Percentiles rank a stretch among this genome's conserved stretches.
These are phyloP conservation scores for Capreolus pygargus DNA, from an alignment of 2,113 vertebrate species.

Conservation along the genomic window DNA sequence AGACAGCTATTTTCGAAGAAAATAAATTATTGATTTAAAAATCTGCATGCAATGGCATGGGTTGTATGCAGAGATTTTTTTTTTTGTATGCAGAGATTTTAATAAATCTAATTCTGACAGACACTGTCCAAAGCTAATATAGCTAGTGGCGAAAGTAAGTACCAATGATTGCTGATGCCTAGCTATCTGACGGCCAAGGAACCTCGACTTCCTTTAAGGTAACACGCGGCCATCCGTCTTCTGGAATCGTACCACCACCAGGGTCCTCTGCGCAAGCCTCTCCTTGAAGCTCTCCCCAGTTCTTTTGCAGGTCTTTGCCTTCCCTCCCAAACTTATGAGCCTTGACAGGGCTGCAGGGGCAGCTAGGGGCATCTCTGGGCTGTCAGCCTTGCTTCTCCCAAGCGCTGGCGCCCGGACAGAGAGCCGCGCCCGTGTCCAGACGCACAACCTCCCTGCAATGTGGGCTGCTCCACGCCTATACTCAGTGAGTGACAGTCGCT, in stretches of 20 bases:
- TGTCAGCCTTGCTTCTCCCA: slow-evolving; percentile 28
- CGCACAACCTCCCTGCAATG: neutral
- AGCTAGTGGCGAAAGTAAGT: slow-evolving; percentile 43
- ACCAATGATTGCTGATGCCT: slow-evolving; percentile 41
- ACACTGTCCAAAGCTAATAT: neutral
- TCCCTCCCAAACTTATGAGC: slow-evolving; percentile 75
- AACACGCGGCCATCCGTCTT: slow-evolving; percentile 41
- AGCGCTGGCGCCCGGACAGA: neutral
- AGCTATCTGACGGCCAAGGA: slow-evolving; percentile 70
- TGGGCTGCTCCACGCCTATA: slow-evolving; percentile 45
- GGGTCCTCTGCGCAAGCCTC: slow-evolving; percentile 65
- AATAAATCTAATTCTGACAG: slow-evolving; percentile 43
- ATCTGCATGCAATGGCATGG: neutral
- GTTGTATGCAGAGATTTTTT: slow-evolving; percentile 21
- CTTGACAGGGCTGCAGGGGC: slow-evolving; percentile 73
- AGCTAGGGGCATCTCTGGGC: slow-evolving; percentile 77
- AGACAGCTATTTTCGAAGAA: neutral
- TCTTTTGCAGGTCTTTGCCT: slow-evolving; percentile 79
- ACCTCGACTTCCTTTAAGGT: slow-evolving; percentile 64
- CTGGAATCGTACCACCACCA: slow-evolving; percentile 67
- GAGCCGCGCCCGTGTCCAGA: neutral
- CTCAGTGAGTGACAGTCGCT: neutral
- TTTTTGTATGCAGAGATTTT: slow-evolving; percentile 22
- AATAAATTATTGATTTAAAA: slow-evolving; percentile 14
- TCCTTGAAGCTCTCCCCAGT: slow-evolving; percentile 61